Evolutionary conservation across 2,113 vertebrate species (phyloP).

Genomic region (Xiphorhynchus elegans): DNA sequence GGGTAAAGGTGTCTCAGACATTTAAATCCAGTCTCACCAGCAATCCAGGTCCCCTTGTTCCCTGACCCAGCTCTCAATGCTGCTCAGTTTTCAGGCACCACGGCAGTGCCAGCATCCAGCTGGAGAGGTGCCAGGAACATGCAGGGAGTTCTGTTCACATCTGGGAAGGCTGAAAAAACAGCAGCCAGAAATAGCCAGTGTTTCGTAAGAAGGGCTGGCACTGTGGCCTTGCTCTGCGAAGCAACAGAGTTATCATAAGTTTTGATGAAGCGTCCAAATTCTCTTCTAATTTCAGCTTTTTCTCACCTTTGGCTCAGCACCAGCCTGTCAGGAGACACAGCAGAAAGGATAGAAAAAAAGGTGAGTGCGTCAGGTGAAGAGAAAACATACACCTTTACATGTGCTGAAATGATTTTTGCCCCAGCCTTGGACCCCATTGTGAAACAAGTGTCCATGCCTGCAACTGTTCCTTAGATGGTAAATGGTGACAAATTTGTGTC

Average conservation of each 20-base stretch:
- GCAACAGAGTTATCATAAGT: not conserved
- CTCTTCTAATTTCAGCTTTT: conserved; percentile 3
- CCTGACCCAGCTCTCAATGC: accelerated
- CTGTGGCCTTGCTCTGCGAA: accelerated
- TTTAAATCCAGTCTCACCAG: not conserved
- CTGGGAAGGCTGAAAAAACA: conserved; percentile 20
- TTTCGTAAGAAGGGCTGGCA: not conserved
- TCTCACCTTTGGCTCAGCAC: not conserved
- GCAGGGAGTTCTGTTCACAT: not conserved
- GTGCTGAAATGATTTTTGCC: not conserved
- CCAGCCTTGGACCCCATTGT: not conserved
- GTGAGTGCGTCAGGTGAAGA: not conserved
- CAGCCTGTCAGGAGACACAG: not conserved
- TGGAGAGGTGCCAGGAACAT: not conserved
- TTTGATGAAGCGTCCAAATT: not conserved
- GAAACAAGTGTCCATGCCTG: not conserved
- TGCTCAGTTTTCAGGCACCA: not conserved
- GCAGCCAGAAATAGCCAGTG: not conserved
- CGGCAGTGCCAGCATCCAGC: not conserved
- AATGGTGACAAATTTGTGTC: not conserved
- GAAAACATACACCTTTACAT: not conserved
- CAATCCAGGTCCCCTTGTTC: not conserved
- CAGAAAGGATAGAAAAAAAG: not conserved
- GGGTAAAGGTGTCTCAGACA: not conserved
- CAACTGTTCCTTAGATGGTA: not conserved